Evolutionary conservation across 1,140 invertebrate species (phyloP).

Genomic region (Neelides sp.): DNA sequence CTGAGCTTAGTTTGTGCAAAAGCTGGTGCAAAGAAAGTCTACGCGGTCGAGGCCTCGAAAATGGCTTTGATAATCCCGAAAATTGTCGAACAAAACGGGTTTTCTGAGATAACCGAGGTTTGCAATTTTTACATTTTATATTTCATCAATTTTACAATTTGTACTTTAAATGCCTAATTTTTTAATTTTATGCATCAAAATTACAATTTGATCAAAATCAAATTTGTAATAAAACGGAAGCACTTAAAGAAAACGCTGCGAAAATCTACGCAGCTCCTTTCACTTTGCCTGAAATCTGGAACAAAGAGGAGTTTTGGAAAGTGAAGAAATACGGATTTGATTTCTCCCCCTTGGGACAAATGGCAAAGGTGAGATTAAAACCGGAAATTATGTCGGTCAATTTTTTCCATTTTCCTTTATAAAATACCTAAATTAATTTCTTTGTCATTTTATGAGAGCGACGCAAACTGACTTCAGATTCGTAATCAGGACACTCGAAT

Average conservation of each 20-base stretch:
- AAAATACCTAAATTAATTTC: no score
- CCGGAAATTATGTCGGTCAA: constrained; percentile 24
- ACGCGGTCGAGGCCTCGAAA: constrained; percentile 82
- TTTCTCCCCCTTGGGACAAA: constrained; percentile 14
- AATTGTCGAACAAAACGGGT: constrained; percentile 48
- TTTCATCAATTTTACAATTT: no score
- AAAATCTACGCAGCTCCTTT: constrained; percentile 49
- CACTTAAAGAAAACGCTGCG: no score
- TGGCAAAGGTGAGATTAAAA: constrained; percentile 11
- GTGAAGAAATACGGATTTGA: constrained; percentile 33
- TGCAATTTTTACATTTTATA: no score
- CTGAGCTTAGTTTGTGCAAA: constrained; percentile 90
- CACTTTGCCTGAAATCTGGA: constrained; percentile 46
- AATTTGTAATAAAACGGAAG: no score
- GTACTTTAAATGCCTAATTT: no score
- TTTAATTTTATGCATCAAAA: no score
- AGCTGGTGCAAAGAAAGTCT: constrained; percentile 78
- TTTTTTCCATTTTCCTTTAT: background rate
- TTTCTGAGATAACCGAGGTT: constrained; percentile 33
- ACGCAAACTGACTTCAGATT: no score
- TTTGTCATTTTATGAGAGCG: no score
- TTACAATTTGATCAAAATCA: no score
- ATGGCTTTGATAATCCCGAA: constrained; percentile 68
- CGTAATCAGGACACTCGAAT: no score
- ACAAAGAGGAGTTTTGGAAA: constrained; percentile 45